Conservation (phyloP, 2,113 vertebrate species). For the Tachuris rubrigastra region DNA sequence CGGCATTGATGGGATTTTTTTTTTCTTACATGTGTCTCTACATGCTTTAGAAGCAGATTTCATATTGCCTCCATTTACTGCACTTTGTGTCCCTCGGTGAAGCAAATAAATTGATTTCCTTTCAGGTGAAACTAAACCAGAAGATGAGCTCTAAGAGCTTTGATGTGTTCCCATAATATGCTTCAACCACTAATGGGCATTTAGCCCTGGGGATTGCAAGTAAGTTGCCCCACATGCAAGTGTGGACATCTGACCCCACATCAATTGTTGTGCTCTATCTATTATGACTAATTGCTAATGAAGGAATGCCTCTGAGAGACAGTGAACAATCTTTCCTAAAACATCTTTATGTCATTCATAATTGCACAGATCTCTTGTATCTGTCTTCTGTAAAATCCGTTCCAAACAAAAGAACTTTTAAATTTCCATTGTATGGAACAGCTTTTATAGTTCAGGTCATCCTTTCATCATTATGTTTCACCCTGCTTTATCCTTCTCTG, state of each 20-base stretch:
- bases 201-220: not conserved
- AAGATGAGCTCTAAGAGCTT: not conserved
- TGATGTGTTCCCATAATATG: not conserved
- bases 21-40: not conserved
- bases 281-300: not conserved
- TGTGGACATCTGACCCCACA: not conserved
- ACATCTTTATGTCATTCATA: not conserved
- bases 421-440: not conserved
- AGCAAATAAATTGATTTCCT: not conserved
- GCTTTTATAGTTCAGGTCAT: not conserved
- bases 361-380: not conserved
- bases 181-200: not conserved
- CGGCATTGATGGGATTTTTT: not conserved
- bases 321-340: not conserved
- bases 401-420: not conserved
- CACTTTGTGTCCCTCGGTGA: not conserved
- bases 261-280: not conserved
- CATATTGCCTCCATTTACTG: not conserved
- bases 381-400: not conserved
- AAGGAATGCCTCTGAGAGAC: not conserved
- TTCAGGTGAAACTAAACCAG: not conserved
- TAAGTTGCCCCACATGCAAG: not conserved
- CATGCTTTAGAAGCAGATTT: not conserved
- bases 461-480: not conserved
- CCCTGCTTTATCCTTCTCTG: not conserved